Conservation (phyloP, 2,888 invertebrate species). For the Rhagium mordax region DNA sequence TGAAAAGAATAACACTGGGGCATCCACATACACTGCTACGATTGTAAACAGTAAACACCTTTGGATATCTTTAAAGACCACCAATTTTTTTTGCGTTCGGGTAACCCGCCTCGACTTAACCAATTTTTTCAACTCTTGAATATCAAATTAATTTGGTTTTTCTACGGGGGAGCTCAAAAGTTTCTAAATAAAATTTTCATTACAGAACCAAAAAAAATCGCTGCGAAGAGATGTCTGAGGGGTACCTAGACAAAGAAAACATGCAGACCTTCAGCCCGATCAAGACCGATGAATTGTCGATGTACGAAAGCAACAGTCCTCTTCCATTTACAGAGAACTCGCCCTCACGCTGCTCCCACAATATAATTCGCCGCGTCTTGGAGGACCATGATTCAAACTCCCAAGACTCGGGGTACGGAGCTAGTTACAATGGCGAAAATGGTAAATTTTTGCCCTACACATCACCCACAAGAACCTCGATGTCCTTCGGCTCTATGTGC, state of each 20-base stretch:
- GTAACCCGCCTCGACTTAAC: too few relatives aligned
- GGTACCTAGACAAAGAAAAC: constrained; percentile 63
- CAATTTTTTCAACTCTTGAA: too few relatives aligned
- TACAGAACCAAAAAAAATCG: constrained; percentile 36
- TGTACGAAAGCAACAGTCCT: constrained; percentile 63
- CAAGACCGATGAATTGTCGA: constrained; percentile 64
- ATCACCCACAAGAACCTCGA: constrained; percentile 62
- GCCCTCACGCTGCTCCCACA: constrained; percentile 59
- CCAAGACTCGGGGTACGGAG: constrained; percentile 75
- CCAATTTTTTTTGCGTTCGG: too few relatives aligned
- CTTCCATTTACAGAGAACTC: constrained; percentile 56
- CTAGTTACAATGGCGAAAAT: constrained; percentile 63
- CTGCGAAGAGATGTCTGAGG: constrained; percentile 38
- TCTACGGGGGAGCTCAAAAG: background rate
- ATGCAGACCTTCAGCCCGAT: constrained; percentile 58
- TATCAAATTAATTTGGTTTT: too few relatives aligned
- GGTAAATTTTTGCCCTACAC: constrained; percentile 59
- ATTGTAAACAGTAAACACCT: background rate
- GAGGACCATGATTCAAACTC: constrained; percentile 75
- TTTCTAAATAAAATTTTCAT: background rate
- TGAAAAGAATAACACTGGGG: constrained; percentile 40
- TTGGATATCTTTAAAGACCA: too few relatives aligned
- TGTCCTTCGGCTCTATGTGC: constrained; percentile 72
- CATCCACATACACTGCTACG: constrained; percentile 34
- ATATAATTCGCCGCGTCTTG: constrained; percentile 66